A percentile compares a stretch with the other conserved stretches of the same genome.
These are phyloP conservation scores for Suricata suricatta DNA, from an alignment of 2,113 vertebrate genomes.

Conservation along the genomic window DNA sequence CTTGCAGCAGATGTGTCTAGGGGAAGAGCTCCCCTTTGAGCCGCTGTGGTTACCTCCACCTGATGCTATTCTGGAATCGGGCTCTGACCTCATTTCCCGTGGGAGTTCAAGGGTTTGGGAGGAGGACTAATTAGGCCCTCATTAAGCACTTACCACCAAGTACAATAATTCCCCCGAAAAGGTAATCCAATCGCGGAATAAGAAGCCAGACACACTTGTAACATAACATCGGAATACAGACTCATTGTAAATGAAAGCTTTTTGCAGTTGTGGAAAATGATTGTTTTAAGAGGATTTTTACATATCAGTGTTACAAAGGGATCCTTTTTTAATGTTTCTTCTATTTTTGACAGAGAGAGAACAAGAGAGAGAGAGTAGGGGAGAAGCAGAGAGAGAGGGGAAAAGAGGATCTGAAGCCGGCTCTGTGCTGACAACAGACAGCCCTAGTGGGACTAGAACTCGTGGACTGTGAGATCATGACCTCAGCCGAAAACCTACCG, in stretches of 20 bases:
- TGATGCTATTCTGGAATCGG: slow-evolving; percentile 33
- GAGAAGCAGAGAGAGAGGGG: too few relatives aligned
- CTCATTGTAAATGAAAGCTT: slow-evolving; percentile 78
- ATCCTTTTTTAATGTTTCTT: background rate
- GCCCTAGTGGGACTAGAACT: too few relatives aligned
- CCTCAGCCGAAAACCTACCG: too few relatives aligned
- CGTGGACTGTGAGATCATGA: too few relatives aligned
- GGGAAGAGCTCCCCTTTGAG: background rate
- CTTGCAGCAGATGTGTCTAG: background rate
- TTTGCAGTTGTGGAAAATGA: slow-evolving; percentile 72
- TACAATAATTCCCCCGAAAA: slow-evolving; percentile 80
- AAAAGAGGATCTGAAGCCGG: too few relatives aligned
- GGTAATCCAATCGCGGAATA: slow-evolving; percentile 77
- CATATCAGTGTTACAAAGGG: background rate
- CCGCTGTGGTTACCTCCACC: background rate
- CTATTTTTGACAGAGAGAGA: too few relatives aligned
- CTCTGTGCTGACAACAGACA: too few relatives aligned
- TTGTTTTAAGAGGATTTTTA: slow-evolving; percentile 68
- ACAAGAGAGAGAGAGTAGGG: too few relatives aligned
- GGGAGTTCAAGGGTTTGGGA: slow-evolving; percentile 71
- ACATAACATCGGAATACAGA: slow-evolving; percentile 67
- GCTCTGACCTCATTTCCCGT: slow-evolving; percentile 80
- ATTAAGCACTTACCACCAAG: slow-evolving; percentile 79
- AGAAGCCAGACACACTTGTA: slow-evolving; percentile 80
- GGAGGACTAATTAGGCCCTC: slow-evolving; percentile 80